Evolutionary conservation across 2,113 vertebrate species (phyloP).

Genomic region (Lepidothrix coronata): DNA sequence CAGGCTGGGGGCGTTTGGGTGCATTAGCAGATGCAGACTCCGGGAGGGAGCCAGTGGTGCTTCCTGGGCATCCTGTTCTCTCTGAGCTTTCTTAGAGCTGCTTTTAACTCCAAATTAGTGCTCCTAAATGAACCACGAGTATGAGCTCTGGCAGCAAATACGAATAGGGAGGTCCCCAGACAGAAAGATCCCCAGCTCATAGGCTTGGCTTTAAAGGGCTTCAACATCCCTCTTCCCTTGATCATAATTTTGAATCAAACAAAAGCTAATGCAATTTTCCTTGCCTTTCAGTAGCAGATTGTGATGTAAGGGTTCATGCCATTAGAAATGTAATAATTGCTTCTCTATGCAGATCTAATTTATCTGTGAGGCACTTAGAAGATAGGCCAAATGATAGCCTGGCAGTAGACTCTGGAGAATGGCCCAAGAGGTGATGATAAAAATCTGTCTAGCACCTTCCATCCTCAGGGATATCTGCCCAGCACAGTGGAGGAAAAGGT

Average conservation of each 20-base stretch:
- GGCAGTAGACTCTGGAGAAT: conserved; percentile 11
- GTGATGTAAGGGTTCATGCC: conserved; percentile 40
- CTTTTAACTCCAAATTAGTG: background rate
- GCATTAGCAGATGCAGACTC: conserved; percentile 8
- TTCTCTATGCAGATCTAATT: conserved; percentile 55
- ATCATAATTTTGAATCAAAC: conserved; percentile 53
- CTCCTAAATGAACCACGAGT: background rate
- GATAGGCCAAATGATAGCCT: conserved; percentile 36
- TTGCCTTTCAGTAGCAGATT: conserved; percentile 45
- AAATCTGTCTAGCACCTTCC: conserved; percentile 52
- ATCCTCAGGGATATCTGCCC: background rate
- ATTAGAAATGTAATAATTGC: conserved; percentile 66
- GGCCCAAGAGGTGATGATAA: conserved; percentile 38
- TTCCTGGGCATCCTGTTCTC: background rate
- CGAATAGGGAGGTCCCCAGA: background rate
- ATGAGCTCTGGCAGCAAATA: background rate
- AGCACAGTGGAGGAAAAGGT: background rate
- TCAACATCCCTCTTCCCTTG: background rate
- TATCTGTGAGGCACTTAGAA: conserved; percentile 54
- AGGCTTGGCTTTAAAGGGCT: conserved; percentile 15
- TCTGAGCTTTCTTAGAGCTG: background rate
- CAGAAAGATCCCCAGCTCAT: background rate
- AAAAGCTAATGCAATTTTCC: conserved; percentile 62
- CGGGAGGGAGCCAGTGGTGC: background rate
- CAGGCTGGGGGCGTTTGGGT: background rate